These are phyloP conservation scores for Sycobia sp. DNA, from an alignment of 1,140 invertebrate genomes.

Conservation along the genomic window DNA sequence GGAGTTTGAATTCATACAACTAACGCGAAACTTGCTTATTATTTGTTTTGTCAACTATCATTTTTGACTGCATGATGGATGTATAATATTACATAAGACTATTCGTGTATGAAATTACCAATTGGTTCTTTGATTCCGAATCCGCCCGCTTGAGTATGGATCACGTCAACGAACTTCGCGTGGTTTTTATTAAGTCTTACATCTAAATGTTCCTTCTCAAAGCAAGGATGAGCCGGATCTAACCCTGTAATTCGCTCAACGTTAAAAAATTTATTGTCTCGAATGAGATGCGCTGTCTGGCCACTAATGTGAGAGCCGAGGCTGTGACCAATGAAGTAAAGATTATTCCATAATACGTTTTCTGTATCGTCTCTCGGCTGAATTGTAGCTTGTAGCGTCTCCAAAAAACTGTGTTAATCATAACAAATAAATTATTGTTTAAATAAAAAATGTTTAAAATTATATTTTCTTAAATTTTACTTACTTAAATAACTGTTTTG, in stretches of 20 bases:
- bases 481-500: too few species aligned
- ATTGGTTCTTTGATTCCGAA: too few species aligned
- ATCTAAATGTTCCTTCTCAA: conserved; percentile 54
- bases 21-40: too few species aligned
- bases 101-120: too few species aligned
- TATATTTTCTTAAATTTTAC: too few species aligned
- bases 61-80: too few species aligned
- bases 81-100: too few species aligned
- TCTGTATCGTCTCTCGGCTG: not conserved
- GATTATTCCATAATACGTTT: conserved; percentile 8
- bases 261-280: conserved; percentile 48
- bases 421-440: too few species aligned
- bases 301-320: conserved; percentile 68
- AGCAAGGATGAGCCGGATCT: conserved; percentile 72
- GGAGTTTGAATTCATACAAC: too few species aligned
- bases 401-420: too few species aligned
- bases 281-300: conserved; percentile 60
- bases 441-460: too few species aligned
- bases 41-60: too few species aligned
- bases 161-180: conserved; percentile 71
- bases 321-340: conserved; percentile 67
- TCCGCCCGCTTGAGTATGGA: conserved; percentile 69
- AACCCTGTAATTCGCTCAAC: conserved; percentile 61
- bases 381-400: not conserved
- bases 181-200: conserved; percentile 65